These are phyloP conservation scores for Argya squamiceps DNA, from an alignment of 2,797 vertebrate species.

Conservation along the genomic window DNA sequence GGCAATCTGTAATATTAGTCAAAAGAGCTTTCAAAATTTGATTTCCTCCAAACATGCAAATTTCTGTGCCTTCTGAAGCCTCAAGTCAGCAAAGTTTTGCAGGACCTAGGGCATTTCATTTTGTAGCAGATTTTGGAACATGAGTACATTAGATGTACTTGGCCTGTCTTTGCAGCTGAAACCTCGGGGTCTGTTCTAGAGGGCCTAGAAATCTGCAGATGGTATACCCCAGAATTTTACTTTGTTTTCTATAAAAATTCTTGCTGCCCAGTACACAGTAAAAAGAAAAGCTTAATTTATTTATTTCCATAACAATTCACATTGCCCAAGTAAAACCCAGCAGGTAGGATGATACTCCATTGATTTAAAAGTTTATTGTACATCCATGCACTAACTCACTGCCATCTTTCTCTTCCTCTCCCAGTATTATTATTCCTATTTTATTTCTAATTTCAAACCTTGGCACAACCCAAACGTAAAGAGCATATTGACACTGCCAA, in stretches of 20 bases:
- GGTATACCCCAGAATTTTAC: neutral
- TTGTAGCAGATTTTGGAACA: neutral
- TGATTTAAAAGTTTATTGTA: neutral
- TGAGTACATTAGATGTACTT: neutral
- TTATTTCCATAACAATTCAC: neutral
- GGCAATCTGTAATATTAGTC: neutral
- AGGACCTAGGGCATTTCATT: neutral
- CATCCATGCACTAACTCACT: neutral
- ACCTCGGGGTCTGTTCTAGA: neutral
- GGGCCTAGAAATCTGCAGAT: neutral
- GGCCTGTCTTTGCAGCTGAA: neutral
- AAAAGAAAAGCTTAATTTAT: neutral
- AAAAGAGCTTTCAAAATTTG: neutral
- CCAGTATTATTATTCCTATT: neutral
- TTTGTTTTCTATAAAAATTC: neutral
- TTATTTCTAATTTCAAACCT: slow-evolving; percentile 43
- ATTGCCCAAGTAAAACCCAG: neutral
- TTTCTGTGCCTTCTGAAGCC: neutral
- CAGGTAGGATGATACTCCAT: neutral
- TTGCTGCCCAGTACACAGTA: neutral
- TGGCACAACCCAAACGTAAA: neutral
- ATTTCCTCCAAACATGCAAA: neutral
- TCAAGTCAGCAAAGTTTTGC: neutral
- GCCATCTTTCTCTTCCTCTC: neutral
- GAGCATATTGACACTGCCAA: slow-evolving; percentile 25